phyloP scores from a whole-genome alignment of 2,113 vertebrate genomes.

The Ailuropoda melanoleuca region DNA sequence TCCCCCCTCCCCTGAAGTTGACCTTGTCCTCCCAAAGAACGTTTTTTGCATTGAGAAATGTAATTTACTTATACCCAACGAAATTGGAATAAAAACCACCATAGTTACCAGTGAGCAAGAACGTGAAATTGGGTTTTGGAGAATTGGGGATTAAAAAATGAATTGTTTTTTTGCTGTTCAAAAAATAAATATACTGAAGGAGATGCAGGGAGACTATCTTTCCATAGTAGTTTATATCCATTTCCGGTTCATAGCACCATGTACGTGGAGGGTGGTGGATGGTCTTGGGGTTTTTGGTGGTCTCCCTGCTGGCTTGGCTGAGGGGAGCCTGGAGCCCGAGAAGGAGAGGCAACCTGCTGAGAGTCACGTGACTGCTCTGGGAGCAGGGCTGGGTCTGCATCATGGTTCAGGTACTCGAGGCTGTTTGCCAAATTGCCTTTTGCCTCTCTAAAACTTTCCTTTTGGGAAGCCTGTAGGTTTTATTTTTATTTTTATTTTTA shows the following conservation, averaged over 20 bases:
- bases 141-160: not conserved
- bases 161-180: not conserved
- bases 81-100: conserved; percentile 30
- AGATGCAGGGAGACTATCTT: not conserved
- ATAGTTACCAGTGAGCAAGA: not conserved
- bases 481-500: not conserved
- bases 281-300: not conserved
- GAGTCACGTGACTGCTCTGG: not conserved
- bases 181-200: conserved; percentile 2
- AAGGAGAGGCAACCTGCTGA: not conserved
- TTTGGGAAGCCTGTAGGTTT: not conserved
- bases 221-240: not conserved
- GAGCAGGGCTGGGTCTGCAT: not conserved
- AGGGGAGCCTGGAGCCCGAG: not conserved
- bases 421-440: not conserved
- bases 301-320: not conserved
- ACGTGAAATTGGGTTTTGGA: conserved; percentile 37
- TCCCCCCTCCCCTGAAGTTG: not conserved
- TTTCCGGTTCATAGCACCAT: not conserved
- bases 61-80: conserved; percentile 13
- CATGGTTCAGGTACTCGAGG: not conserved
- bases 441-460: not conserved
- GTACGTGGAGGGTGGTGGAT: not conserved
- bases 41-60: conserved; percentile 21
- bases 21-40: not conserved